These are phyloP conservation scores for Littorina saxatilis DNA, from an alignment of 1,140 invertebrate species.

Conservation along the genomic window DNA sequence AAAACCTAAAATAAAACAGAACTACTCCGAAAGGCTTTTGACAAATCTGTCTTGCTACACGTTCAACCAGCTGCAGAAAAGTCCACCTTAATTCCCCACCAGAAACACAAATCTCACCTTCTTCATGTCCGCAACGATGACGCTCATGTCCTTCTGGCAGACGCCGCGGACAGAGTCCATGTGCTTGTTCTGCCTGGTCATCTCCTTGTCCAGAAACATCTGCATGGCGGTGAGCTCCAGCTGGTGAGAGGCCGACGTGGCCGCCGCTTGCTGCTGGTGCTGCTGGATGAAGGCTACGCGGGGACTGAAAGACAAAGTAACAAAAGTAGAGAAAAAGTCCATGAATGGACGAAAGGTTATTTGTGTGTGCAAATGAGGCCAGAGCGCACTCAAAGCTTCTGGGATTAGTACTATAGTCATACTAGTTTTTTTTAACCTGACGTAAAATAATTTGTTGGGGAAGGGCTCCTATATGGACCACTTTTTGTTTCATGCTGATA, in stretches of 20 bases:
- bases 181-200: slow-evolving; percentile 50
- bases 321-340: background rate
- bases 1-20: too few relatives aligned
- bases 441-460: too few relatives aligned
- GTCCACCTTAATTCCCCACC: too few relatives aligned
- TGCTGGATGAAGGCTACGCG: slow-evolving; percentile 54
- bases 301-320: slow-evolving; percentile 18
- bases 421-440: too few relatives aligned
- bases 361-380: slow-evolving; percentile 2
- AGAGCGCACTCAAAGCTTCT: too few relatives aligned
- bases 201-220: slow-evolving; percentile 53
- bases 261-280: slow-evolving; percentile 55
- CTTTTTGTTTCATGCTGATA: too few relatives aligned
- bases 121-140: slow-evolving; percentile 53
- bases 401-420: too few relatives aligned
- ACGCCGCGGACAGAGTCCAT: slow-evolving; percentile 48
- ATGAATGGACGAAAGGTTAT: background rate
- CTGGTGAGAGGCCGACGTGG: slow-evolving; percentile 54
- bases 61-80: too few relatives aligned
- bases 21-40: too few relatives aligned
- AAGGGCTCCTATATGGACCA: too few relatives aligned
- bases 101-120: too few relatives aligned
- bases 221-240: slow-evolving; percentile 59
- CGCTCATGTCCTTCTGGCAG: slow-evolving; percentile 58
- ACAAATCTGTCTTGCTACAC: too few relatives aligned